Base-by-base conservation (phyloP, 1,140 invertebrate species). In the Ceratosolen solmsi region DNA sequence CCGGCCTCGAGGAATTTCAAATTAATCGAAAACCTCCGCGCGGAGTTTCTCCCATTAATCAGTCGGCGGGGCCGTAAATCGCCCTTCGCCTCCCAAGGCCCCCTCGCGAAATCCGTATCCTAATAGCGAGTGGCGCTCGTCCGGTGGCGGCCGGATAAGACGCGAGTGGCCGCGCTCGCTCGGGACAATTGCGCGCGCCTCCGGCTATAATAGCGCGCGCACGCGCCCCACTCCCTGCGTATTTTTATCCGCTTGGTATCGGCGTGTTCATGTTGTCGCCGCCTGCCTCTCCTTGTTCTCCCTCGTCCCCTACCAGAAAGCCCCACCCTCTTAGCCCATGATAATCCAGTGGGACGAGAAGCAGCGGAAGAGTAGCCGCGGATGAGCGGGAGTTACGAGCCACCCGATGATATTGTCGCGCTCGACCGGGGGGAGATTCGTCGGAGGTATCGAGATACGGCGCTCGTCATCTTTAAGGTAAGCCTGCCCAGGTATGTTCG, bases 391-490 rank as follows among this genome's bases (percentile, higher is more conserved):
- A 82, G 79, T 11, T 87, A 91, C 87, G 85, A 86, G 85, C 80
- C 88, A 77, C 87, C 87, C 8, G 87, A 89, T 20, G 84, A 84
- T 60, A 81, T 80, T 46, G 79, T 78, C 63, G 75, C 82, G 36
- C 71, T 89, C 74, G 88, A 86, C 1, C 75, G 75, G 38, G 87
- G 89, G 71, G 88, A 89, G 38, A 90, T 89, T 63, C 87, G 80
- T 20, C 84, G 82, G 20, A 87, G 91, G 84, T 92, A 91, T 80
- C 85, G 89, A 71, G 91, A 92, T 72, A 88, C 87, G 9, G 83
- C 91, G 2, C 84, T 90, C 25, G 38, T 89, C 3, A 89, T 92
- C 83, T 89, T 88, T 72, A 86, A 90, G 84, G 90, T 90, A 89
- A 87, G 82, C 5, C 9, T 73, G 13, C 17, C 8, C 22, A n/a